Evolutionary conservation across 2,888 invertebrate species (phyloP).

Genomic region (Diplolepis rosae): DNA sequence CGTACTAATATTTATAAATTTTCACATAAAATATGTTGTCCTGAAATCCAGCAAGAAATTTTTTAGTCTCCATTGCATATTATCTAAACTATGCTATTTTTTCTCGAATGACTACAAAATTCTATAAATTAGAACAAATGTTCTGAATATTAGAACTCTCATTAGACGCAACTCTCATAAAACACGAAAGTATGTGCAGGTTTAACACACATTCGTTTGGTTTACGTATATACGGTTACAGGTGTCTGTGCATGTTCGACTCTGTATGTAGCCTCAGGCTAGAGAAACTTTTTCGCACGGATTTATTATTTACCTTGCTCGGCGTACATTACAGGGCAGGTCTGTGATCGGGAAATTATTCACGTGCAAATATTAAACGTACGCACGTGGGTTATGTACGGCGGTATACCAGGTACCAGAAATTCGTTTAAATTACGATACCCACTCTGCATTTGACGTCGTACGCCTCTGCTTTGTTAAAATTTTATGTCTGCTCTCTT

Average conservation of each 20-base stretch:
- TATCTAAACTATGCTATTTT: too few species aligned
- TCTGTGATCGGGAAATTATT: slow-evolving; percentile 18
- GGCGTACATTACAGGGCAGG: slow-evolving; percentile 4
- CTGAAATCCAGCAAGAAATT: too few species aligned
- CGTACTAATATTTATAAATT: too few species aligned
- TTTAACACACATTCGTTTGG: not conserved
- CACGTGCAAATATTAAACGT: slow-evolving; percentile 26
- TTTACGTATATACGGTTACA: slow-evolving; percentile 1
- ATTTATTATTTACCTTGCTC: slow-evolving; percentile 31
- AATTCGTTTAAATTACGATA: slow-evolving; percentile 29
- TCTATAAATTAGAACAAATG: too few species aligned
- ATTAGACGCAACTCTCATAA: too few species aligned
- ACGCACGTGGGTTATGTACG: slow-evolving; percentile 26
- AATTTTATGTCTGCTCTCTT: not conserved
- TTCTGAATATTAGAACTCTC: too few species aligned
- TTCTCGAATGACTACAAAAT: too few species aligned
- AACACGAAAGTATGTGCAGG: too few species aligned
- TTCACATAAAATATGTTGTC: too few species aligned
- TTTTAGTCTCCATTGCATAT: too few species aligned
- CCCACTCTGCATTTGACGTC: slow-evolving; percentile 18
- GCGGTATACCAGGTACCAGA: slow-evolving; percentile 27
- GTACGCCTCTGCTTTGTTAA: slow-evolving; percentile 1
- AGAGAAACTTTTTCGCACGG: slow-evolving; percentile 28
- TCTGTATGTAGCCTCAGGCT: slow-evolving; percentile 24
- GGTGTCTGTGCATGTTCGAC: slow-evolving; percentile 5